Conservation (phyloP, 2,888 invertebrate species). For the Teleiodes luculella region DNA sequence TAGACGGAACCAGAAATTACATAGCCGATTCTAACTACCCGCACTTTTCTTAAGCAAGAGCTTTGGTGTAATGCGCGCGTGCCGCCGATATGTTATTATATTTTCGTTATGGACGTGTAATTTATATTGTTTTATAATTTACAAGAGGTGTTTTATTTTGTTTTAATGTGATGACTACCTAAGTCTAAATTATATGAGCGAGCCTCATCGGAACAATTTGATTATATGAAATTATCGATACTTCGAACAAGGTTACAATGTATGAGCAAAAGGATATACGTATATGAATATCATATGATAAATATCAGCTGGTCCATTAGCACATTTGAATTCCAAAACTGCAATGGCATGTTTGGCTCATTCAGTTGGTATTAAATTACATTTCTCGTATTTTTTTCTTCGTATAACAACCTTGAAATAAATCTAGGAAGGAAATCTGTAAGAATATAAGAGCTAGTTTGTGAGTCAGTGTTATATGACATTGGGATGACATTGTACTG, state of each 20-base stretch:
- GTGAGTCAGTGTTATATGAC: not conserved
- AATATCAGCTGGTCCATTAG: not conserved
- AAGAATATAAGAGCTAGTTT: not conserved
- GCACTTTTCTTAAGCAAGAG: conserved; percentile 49
- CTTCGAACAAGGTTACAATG: conserved; percentile 2
- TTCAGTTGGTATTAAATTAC: too few species aligned
- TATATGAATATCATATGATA: conserved; percentile 1
- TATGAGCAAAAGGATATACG: conserved; percentile 1
- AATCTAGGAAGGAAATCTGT: conserved; percentile 1
- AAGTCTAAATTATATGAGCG: conserved; percentile 8
- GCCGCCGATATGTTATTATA: conserved; percentile 60
- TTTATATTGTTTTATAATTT: conserved; percentile 31
- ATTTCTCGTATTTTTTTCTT: too few species aligned
- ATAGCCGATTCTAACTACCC: not conserved
- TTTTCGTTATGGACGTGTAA: conserved; percentile 64
- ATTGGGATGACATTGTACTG: not conserved
- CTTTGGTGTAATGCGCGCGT: conserved; percentile 40
- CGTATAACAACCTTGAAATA: not conserved
- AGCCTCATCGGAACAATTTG: conserved; percentile 1
- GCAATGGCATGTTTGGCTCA: not conserved
- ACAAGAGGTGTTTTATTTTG: conserved; percentile 28
- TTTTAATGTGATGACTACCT: conserved; percentile 20
- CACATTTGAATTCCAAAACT: not conserved
- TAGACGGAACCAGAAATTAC: not conserved
- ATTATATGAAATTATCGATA: conserved; percentile 9